Evolutionary conservation across 2,797 vertebrate species (phyloP).

Genomic region (Mormyrops attenuatus): DNA sequence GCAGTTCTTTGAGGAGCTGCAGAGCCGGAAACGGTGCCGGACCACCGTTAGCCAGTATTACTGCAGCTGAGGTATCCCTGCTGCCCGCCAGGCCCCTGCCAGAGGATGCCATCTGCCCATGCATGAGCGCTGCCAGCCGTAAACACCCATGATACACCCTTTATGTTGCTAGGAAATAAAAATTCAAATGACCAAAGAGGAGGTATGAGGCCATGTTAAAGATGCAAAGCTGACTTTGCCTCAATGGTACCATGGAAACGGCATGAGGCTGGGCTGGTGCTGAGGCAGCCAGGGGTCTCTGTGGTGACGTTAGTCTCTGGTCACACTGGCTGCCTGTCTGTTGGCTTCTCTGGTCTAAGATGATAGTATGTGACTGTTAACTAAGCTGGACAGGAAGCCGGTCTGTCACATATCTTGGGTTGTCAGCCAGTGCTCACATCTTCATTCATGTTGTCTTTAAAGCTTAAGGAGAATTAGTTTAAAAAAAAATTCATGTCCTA

Average conservation of each 20-base stretch:
- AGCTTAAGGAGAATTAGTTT: background rate
- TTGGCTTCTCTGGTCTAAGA: background rate
- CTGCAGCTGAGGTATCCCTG: constrained; percentile 44
- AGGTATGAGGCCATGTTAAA: background rate
- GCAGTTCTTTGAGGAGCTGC: constrained; percentile 66
- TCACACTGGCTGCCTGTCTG: background rate
- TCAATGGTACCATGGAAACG: background rate
- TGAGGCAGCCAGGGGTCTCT: background rate
- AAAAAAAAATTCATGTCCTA: background rate
- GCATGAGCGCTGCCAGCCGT: background rate
- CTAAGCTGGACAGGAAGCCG: background rate
- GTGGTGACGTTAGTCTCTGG: background rate
- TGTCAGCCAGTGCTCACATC: background rate
- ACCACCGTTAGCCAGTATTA: constrained; percentile 46
- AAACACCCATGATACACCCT: background rate
- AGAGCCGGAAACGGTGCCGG: constrained; percentile 56
- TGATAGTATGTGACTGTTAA: background rate
- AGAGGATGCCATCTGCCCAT: background rate
- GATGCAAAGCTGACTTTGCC: background rate
- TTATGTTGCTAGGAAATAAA: constrained; percentile 8
- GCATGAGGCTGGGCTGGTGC: background rate
- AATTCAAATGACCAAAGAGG: background rate
- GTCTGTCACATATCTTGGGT: background rate
- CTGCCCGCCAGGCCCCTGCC: background rate
- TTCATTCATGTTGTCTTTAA: background rate